Conservation (phyloP, 2,113 vertebrate species). For the Talpa occidentalis region DNA sequence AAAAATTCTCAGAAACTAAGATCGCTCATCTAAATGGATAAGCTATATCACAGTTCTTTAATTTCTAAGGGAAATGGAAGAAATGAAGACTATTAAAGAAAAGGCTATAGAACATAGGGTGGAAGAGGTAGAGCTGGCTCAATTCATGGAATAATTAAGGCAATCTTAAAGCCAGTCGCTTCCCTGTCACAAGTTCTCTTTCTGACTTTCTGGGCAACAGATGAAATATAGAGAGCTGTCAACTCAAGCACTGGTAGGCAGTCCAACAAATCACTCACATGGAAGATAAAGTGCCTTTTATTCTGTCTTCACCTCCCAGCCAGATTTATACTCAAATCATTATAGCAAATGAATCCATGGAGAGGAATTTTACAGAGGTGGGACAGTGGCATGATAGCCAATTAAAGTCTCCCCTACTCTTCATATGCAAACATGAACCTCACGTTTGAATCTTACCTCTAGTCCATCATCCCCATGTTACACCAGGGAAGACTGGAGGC, state of each 20-base stretch:
- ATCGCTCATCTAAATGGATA: neutral
- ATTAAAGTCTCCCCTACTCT: neutral
- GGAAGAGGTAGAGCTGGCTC: neutral
- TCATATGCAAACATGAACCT: neutral
- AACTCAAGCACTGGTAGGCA: neutral
- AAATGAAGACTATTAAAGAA: neutral
- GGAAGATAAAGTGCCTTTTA: neutral
- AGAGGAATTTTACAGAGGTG: neutral
- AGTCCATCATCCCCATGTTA: neutral
- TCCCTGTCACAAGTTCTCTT: neutral
- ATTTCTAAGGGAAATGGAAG: neutral
- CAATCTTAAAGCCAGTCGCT: neutral
- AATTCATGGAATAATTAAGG: neutral
- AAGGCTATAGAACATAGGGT: neutral
- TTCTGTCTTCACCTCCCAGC: neutral
- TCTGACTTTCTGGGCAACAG: neutral
- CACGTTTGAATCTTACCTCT: neutral
- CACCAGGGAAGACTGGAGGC: neutral
- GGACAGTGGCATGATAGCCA: neutral
- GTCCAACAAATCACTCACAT: neutral
- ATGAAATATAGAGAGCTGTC: slow-evolving; percentile 46
- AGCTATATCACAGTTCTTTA: neutral
- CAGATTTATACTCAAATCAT: slow-evolving; percentile 9
- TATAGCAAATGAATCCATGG: neutral
- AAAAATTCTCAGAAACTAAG: neutral